Base-by-base conservation (phyloP, 2,888 invertebrate genomes). In the Hirtodrosophila trivittata region DNA sequence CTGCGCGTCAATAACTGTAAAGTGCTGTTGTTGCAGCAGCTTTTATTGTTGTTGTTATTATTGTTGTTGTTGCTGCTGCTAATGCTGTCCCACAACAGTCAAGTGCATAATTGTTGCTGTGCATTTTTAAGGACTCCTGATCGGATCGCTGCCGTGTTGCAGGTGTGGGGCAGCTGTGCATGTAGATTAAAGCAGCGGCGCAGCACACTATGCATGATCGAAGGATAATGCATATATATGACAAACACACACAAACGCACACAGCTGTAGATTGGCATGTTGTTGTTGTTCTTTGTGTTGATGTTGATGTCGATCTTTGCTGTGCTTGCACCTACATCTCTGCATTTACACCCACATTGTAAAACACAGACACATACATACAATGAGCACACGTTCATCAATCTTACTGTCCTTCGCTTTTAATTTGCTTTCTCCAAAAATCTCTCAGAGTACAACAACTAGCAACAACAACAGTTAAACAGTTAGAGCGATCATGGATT, bases 1-100 rank as follows among this genome's bases (percentile, higher is more conserved):
- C 65, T 74, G 77, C 75, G 77, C 70, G 63, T 74, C 70, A 55
- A 65, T 73, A 69, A 55, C 67, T 59, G 63, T 69, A 62, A 64
- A 68, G 45, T 64, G 55, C 37, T 58, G 51, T 37, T 51, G 41
- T 21, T 33, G 28, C 18, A 41, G 41, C 32, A 21, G 25, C 10
- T 46, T 49, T 56, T 59, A 35, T 50, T 72, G 54, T 52, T 56
- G 63, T 38, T 54, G 10, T 30, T 35, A 16, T 16, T 45, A 9
- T 33, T 51, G 38, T 21, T 26, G 33, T 32, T 52, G 32, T 41
- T 55, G 58, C 51, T 65, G 41, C 43, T 12, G 12, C 12, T 41
- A 9, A 6, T 35, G 35, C 13, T 21, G 18, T 21, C 18, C 5
- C 18, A 21, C 43, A 33, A 30, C 51, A 32, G 37, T 50, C 32